A percentile compares a stretch with the other conserved stretches of the same genome.
Conservation (phyloP, 2,797 vertebrate genomes). For the Synanceia verrucosa region DNA sequence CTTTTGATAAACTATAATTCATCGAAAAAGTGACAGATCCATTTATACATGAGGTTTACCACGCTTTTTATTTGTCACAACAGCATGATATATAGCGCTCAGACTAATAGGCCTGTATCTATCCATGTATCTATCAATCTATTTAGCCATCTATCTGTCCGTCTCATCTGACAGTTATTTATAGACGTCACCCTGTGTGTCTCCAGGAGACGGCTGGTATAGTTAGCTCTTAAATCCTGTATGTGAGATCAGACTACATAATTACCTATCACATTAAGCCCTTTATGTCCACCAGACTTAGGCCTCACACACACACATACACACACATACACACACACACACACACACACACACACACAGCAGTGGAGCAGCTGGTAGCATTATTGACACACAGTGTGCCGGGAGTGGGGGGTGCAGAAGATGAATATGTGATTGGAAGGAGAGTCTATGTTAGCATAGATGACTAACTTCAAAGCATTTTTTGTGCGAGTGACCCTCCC, state of each 20-base stretch:
- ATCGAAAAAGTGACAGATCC: background rate
- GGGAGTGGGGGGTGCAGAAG: constrained; percentile 39
- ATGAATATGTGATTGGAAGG: constrained; percentile 68
- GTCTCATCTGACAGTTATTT: constrained; percentile 76
- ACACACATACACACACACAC: constrained; percentile 29
- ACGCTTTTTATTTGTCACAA: constrained; percentile 28
- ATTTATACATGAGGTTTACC: constrained; percentile 1
- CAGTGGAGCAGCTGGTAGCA: constrained; percentile 81
- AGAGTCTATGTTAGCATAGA: constrained; percentile 57
- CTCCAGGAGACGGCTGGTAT: constrained; percentile 74
- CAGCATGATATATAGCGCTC: constrained; percentile 8
- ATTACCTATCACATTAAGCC: constrained; percentile 84
- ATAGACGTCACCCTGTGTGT: constrained; percentile 71
- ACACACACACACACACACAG: constrained; percentile 48
- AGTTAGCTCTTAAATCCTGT: constrained; percentile 83
- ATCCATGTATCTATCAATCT: constrained; percentile 65
- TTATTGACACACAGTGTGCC: constrained; percentile 77
- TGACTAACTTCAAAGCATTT: constrained; percentile 54
- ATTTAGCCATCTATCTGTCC: constrained; percentile 65
- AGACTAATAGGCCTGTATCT: constrained; percentile 34
- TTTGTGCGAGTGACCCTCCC: constrained; percentile 45
- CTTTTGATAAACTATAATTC: background rate
- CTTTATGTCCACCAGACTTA: constrained; percentile 79
- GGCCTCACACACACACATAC: constrained; percentile 47
- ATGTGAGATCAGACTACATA: constrained; percentile 84